These are phyloP conservation scores for Apis florea DNA, from an alignment of 1,140 invertebrate species.

Conservation along the genomic window DNA sequence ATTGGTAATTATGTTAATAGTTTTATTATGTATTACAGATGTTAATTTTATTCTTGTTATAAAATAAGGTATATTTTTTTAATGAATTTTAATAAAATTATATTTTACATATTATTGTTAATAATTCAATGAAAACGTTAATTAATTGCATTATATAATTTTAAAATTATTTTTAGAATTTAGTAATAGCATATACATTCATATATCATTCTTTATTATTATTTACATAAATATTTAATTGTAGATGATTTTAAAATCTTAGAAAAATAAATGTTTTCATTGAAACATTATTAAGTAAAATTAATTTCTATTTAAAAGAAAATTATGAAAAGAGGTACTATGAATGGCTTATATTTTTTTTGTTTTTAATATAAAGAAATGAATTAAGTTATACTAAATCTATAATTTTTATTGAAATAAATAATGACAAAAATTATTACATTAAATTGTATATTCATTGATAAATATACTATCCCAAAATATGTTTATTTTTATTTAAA, in stretches of 20 bases:
- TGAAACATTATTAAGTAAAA: not conserved
- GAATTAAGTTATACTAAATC: slow-evolving; percentile 50
- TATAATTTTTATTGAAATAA: slow-evolving; percentile 59
- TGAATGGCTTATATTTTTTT: slow-evolving; percentile 26
- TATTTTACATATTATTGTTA: slow-evolving; percentile 22
- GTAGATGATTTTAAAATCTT: not conserved
- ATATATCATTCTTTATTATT: slow-evolving; percentile 10
- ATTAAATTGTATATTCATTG: slow-evolving; percentile 37
- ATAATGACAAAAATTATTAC: slow-evolving; percentile 31
- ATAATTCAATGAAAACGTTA: slow-evolving; percentile 41
- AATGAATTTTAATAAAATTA: slow-evolving; percentile 11
- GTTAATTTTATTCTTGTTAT: slow-evolving; percentile 32
- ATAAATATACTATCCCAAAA: slow-evolving; percentile 39
- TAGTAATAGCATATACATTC: not conserved
- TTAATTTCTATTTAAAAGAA: slow-evolving; percentile 16
- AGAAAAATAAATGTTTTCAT: slow-evolving; percentile 15
- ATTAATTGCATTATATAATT: not conserved
- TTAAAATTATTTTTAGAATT: not conserved
- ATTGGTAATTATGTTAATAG: slow-evolving; percentile 30
- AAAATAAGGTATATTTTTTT: slow-evolving; percentile 23
- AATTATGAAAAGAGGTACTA: slow-evolving; percentile 15
- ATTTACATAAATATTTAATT: slow-evolving; percentile 7
- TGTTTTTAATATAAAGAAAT: slow-evolving; percentile 23
- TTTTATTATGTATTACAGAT: slow-evolving; percentile 50
- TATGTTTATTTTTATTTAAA: slow-evolving; percentile 12